Evolutionary conservation across 1,140 invertebrate genomes (phyloP).

Genomic region (Lordiphosa collinella): DNA sequence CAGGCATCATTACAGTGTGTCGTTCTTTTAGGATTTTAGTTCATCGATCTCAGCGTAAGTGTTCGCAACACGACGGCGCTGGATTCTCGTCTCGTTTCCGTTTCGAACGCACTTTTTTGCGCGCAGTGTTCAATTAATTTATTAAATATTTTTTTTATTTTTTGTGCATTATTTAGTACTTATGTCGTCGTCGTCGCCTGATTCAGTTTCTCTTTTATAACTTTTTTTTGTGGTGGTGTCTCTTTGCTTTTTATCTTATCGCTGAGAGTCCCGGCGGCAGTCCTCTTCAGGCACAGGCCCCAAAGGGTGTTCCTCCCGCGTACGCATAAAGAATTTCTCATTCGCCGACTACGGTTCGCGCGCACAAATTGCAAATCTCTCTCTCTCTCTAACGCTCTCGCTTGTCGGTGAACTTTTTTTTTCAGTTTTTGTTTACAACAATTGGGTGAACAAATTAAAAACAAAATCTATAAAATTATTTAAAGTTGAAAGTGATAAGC

Average conservation of each 20-base stretch:
- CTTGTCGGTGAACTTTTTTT: neutral
- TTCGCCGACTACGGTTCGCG: neutral
- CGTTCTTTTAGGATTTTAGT: conserved; percentile 64
- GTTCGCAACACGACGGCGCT: conserved; percentile 46
- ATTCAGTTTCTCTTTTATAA: no score
- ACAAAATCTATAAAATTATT: no score
- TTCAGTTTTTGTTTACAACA: conserved; percentile 1
- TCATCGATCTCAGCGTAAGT: conserved; percentile 76
- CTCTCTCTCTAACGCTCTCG: no score
- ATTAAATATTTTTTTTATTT: neutral
- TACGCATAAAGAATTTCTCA: conserved; percentile 1
- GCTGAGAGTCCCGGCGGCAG: no score
- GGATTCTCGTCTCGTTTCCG: conserved; percentile 10
- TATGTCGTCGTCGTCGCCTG: no score
- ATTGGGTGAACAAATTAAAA: no score
- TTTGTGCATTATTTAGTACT: no score
- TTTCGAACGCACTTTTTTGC: conserved; percentile 5
- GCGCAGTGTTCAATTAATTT: conserved; percentile 2
- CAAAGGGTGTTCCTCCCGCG: neutral
- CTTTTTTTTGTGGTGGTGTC: neutral
- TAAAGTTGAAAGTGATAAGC: no score
- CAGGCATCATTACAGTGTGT: conserved; percentile 48
- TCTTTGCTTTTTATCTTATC: conserved; percentile 1
- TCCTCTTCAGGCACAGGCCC: no score
- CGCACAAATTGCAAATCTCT: neutral